Base-by-base conservation (phyloP, 2,888 invertebrate genomes). In the Chalcosyrphus nemorum region DNA sequence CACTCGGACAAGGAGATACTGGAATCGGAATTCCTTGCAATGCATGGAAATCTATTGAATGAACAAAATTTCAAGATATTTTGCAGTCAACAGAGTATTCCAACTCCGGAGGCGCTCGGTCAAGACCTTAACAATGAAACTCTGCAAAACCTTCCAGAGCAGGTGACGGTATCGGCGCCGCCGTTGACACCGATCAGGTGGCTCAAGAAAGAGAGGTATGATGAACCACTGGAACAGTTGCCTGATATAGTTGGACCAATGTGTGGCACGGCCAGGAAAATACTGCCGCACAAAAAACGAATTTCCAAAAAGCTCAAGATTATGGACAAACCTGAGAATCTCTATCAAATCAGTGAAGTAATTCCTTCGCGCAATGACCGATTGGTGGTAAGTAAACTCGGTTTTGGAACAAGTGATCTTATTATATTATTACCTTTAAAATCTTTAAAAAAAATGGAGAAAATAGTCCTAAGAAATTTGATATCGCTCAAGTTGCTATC, bases 251-350 rank as follows among this genome's bases (percentile, higher is more conserved):
- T 80, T 4, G 81, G 41, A 17, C 57, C 35, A 1, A 50, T 78
- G 7, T 76, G 82, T 2, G 74, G 80, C 4, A 61, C 86, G 50
- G 88, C 90, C 70, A 94, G 94, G 86, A 95, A 95, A 90, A 95
- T 95, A 86, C 91, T 97, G 74, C 97, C 97, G 0, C 97, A 97
- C 89, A 97, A 97, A 90, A 97, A 97, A 90, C 93, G 97, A 74
- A 96, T 97, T 86, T 95, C 97, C 0, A 93, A 94, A 72, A 97
- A 96, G 88, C 91, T 97, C 17, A 94, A 94, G 87, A 93, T 88
- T 1, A 92, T 86, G 88, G 82, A 82, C n/a, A 78, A 50, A 19
- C 19, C 19, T 1, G 72, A 82, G 5, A 56, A 9, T 24, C 50
- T 57, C 2, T 81, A 54, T n/a, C 57, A 76, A 6, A 27, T 43